Evolutionary conservation across 2,888 invertebrate species (phyloP), one percentile per base, ranked within the genome.

Genomic region (Arenicola marina): DNA sequence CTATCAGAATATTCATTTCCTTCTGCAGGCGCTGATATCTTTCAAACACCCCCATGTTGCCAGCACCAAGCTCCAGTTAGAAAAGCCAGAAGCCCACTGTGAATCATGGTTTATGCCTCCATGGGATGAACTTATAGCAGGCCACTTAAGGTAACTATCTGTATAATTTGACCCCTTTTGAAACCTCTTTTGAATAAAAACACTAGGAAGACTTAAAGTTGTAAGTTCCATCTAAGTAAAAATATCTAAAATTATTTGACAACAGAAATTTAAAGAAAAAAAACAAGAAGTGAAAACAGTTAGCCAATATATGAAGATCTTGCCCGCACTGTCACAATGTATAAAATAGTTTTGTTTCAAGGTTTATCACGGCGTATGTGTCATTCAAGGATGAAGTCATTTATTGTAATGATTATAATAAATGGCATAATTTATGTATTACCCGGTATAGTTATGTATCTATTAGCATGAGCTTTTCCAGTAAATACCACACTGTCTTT

Each of bases 81-180:
- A 78, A 53, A 87, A 88, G 73, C 90, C 92, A 0, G 91, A 92
- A 68, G 84, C 86, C 32, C 84, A 89, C 29, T 90, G 92, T 1
- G 88, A 89, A 73, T 87, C 89, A 56, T 88, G 89, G 73, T 85
- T 93, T 64, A 86, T 89, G 54, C 84, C 89, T 7, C 92, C 92
- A 0, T 85, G 92, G 61, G 91, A 92, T 80, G 92, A 92, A 78
- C 85, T 92, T 43, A 87, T 91, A 4, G 86, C 88, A 53, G 86
- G 88, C 3, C 94, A 94, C 81, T 82, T 94, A n/a, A 88, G 90
- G 89, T 89, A n/a, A n/a, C n/a, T n/a, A n/a, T n/a, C n/a, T n/a
- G n/a, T n/a, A n/a, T n/a, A n/a, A n/a, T n/a, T n/a, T n/a, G n/a
- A n/a, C n/a, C n/a, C n/a, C n/a, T n/a, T n/a, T n/a, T n/a, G n/a